Evolutionary conservation across 2,797 vertebrate genomes (phyloP).

Genomic region (Chaetophractus vellerosus): DNA sequence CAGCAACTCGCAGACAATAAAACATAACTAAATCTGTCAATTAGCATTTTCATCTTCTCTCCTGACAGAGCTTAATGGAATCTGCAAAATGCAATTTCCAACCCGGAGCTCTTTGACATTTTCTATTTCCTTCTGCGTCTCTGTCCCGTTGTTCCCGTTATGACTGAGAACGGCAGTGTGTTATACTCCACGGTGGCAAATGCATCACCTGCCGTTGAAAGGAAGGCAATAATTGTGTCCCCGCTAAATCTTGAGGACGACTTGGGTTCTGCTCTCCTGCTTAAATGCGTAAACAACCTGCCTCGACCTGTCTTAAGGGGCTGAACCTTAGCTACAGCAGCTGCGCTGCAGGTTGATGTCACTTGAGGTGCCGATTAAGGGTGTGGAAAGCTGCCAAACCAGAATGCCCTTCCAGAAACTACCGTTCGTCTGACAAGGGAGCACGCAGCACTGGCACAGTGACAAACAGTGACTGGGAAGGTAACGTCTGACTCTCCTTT

Average conservation of each 20-base stretch:
- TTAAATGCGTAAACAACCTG: conserved; percentile 85
- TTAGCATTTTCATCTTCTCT: conserved; percentile 83
- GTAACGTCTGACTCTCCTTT: not conserved
- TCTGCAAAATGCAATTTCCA: conserved; percentile 82
- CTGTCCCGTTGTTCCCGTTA: conserved; percentile 85
- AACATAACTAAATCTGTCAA: conserved; percentile 76
- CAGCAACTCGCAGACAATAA: conserved; percentile 78
- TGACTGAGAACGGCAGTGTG: conserved; percentile 83
- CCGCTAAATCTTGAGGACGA: conserved; percentile 84
- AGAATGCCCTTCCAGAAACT: conserved; percentile 63
- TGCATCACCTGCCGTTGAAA: conserved; percentile 86
- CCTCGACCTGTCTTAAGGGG: conserved; percentile 82
- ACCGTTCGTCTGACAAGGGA: conserved; percentile 66
- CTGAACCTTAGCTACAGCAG: conserved; percentile 84
- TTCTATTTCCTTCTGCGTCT: conserved; percentile 84
- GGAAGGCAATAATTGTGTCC: conserved; percentile 89
- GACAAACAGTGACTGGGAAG: not conserved
- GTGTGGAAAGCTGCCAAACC: conserved; percentile 83
- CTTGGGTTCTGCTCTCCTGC: conserved; percentile 81
- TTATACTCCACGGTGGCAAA: conserved; percentile 85
- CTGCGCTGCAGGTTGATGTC: conserved; percentile 86
- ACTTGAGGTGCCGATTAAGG: conserved; percentile 86
- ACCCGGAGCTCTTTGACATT: conserved; percentile 85
- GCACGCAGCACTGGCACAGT: not conserved
- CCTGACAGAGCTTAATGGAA: conserved; percentile 71